Percentiles rank a stretch among this genome's conserved stretches.
These are phyloP conservation scores for Datnioides undecimradiatus DNA, from an alignment of 2,113 vertebrate genomes.

Conservation along the genomic window DNA sequence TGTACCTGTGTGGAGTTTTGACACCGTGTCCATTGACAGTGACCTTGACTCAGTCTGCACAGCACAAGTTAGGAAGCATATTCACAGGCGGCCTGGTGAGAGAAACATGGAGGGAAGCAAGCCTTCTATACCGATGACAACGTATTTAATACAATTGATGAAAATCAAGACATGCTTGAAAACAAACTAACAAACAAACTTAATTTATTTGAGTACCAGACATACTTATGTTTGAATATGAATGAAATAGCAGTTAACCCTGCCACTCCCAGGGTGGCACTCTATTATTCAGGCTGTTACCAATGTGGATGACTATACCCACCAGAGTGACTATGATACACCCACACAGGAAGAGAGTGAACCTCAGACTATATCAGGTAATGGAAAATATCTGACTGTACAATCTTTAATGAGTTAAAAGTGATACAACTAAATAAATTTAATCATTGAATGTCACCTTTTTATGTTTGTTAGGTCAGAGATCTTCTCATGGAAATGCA, in stretches of 20 bases:
- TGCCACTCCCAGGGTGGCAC: slow-evolving; percentile 40
- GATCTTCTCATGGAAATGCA: slow-evolving; percentile 1
- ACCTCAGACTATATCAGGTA: slow-evolving; percentile 44
- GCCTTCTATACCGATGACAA: too few relatives aligned
- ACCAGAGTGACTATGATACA: slow-evolving; percentile 57
- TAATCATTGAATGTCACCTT: not conserved
- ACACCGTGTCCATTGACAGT: slow-evolving; percentile 81
- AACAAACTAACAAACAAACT: too few relatives aligned
- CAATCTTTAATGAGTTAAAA: not conserved
- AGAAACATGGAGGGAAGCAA: not conserved
- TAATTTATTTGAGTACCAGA: too few relatives aligned
- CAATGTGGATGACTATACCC: slow-evolving; percentile 25
- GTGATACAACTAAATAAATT: not conserved
- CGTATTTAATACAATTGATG: too few relatives aligned
- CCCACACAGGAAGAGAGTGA: slow-evolving; percentile 44
- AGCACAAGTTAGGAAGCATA: slow-evolving; percentile 69
- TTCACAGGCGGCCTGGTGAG: slow-evolving; percentile 66
- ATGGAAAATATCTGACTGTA: not conserved
- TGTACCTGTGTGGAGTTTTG: slow-evolving; percentile 79
- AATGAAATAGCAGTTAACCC: not conserved
- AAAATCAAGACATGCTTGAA: not conserved
- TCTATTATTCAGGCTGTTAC: slow-evolving; percentile 49
- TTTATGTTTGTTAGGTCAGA: slow-evolving; percentile 49
- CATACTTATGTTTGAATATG: too few relatives aligned
- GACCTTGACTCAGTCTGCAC: slow-evolving; percentile 83